These are phyloP conservation scores for Tamandua tetradactyla DNA, from an alignment of 2,797 vertebrate genomes.

Conservation along the genomic window DNA sequence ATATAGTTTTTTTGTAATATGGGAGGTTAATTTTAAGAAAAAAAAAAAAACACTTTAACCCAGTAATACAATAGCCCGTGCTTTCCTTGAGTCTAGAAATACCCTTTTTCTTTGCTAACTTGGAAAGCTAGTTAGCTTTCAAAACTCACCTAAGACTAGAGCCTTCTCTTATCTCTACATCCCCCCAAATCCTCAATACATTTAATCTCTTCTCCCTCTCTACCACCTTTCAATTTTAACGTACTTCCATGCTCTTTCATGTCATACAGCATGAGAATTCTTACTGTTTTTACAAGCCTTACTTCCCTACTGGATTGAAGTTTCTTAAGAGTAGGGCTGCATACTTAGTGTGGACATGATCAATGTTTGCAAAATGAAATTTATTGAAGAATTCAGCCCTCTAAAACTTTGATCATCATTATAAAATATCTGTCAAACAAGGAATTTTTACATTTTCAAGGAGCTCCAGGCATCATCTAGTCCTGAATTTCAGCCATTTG, in stretches of 20 bases:
- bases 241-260: neutral
- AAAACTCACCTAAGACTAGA: conserved; percentile 7
- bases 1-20: too few relatives aligned
- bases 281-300: neutral
- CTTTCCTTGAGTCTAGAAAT: neutral
- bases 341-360: neutral
- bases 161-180: neutral
- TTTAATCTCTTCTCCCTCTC: neutral
- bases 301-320: neutral
- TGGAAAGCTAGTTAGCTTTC: neutral
- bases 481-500: neutral
- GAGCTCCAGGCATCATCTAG: neutral
- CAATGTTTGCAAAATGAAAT: conserved; percentile 6
- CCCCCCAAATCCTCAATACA: neutral
- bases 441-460: conserved; percentile 34
- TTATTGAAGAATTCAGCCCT: conserved; percentile 29
- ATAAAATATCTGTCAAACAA: conserved; percentile 23
- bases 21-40: too few relatives aligned
- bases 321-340: neutral
- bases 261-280: neutral
- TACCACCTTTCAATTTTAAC: conserved; percentile 1
- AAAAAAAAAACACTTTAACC: too few relatives aligned
- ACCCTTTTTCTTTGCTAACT: neutral
- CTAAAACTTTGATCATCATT: neutral
- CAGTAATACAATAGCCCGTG: too few relatives aligned